phyloP scores from a whole-genome alignment of 2,797 vertebrate species.

The Tinamus major region DNA sequence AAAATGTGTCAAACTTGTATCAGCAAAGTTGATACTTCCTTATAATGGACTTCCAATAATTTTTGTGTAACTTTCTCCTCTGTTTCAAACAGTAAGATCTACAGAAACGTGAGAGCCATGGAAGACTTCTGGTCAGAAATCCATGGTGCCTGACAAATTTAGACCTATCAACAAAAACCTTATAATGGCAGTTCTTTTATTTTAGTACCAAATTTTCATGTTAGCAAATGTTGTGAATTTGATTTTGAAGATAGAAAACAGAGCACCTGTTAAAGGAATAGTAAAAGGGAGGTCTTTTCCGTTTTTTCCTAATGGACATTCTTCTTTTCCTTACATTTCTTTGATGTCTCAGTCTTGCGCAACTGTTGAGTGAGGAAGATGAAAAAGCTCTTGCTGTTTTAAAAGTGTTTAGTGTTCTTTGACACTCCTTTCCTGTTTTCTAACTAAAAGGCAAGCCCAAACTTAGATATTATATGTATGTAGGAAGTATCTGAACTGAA shows the following conservation, averaged over 20 bases:
- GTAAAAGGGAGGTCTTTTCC: not conserved
- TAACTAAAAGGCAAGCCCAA: conserved; percentile 31
- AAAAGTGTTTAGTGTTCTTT: conserved; percentile 11
- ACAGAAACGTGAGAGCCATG: not conserved
- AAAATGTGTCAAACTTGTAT: not conserved
- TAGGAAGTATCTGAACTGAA: conserved; percentile 48
- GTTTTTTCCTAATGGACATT: not conserved
- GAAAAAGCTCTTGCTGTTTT: not conserved
- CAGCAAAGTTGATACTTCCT: not conserved
- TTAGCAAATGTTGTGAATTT: not conserved
- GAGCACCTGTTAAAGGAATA: not conserved
- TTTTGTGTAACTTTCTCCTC: not conserved
- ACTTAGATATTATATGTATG: conserved; percentile 45
- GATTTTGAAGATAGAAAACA: not conserved
- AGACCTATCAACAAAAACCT: not conserved
- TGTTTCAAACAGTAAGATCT: not conserved
- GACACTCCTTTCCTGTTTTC: conserved; percentile 64
- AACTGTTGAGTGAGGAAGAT: conserved; percentile 22
- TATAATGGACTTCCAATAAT: not conserved
- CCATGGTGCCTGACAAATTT: not conserved
- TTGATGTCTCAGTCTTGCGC: conserved; percentile 35
- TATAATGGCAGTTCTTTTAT: not conserved
- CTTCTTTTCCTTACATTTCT: not conserved
- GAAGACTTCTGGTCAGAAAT: not conserved
- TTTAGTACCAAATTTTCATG: not conserved